Evolutionary conservation across 2,797 vertebrate species (phyloP).

Genomic region (Rhincodon typus): DNA sequence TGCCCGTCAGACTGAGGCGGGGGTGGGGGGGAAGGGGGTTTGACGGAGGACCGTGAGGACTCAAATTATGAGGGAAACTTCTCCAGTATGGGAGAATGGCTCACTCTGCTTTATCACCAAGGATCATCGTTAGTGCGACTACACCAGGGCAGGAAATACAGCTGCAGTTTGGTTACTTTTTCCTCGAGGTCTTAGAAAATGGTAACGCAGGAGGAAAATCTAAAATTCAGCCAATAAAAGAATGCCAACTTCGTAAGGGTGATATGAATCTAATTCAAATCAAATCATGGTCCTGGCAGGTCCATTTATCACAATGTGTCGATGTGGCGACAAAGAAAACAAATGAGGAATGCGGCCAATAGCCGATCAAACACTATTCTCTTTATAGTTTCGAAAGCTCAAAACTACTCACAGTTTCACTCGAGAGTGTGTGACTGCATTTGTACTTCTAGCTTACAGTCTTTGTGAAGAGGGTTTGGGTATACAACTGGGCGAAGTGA

Average conservation of each 20-base stretch:
- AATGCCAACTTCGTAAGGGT: not conserved
- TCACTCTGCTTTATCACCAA: not conserved
- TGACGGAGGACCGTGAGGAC: not conserved
- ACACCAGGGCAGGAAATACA: not conserved
- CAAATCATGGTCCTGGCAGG: no score
- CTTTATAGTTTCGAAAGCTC: not conserved
- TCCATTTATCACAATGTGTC: not conserved
- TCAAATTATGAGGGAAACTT: no score
- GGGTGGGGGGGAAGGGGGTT: not conserved
- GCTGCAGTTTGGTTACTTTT: not conserved
- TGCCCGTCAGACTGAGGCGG: not conserved
- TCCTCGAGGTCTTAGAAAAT: not conserved
- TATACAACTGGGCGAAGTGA: not conserved
- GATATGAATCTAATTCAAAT: not conserved
- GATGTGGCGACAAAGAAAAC: not conserved
- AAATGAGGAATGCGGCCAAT: not conserved
- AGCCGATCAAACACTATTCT: not conserved
- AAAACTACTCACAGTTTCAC: not conserved
- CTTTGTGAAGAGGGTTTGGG: not conserved
- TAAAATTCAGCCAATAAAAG: no score
- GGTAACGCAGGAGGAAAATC: not conserved
- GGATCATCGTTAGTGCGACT: not conserved
- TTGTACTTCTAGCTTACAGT: not conserved
- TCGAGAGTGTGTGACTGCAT: not conserved
- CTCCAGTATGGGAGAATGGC: not conserved